A percentile compares a stretch with the other conserved stretches of the same genome.
Evolutionary conservation across 2,888 invertebrate genomes (phyloP).

Genomic region (Rhodophaea formosa): DNA sequence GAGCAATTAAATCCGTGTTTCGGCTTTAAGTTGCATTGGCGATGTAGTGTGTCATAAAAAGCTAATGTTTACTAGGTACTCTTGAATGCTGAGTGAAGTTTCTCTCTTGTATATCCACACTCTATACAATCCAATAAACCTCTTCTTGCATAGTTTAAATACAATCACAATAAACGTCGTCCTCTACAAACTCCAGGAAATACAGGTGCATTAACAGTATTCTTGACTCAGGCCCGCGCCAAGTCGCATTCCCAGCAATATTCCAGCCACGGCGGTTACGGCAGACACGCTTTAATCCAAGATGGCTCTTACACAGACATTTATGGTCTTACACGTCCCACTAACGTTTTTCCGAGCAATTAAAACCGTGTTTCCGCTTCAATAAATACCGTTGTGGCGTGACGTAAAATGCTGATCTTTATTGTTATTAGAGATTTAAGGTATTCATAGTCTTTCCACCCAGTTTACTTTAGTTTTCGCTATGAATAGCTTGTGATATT

Average conservation of each 20-base stretch:
- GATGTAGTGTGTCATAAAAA: background rate
- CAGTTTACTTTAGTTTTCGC: too few species aligned
- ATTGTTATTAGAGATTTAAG: background rate
- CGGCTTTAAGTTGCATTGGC: background rate
- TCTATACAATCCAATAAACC: background rate
- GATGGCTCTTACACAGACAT: slow-evolving; percentile 5
- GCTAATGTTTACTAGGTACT: background rate
- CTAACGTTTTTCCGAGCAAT: slow-evolving; percentile 10
- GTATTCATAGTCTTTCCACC: too few species aligned
- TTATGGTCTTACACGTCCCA: slow-evolving; percentile 14
- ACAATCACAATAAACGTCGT: slow-evolving; percentile 12
- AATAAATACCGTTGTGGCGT: background rate
- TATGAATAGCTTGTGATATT: too few species aligned
- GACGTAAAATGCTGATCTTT: background rate
- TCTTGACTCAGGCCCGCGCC: slow-evolving; percentile 6
- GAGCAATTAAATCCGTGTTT: slow-evolving; percentile 6
- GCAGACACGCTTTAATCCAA: slow-evolving; percentile 12
- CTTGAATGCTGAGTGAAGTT: too few species aligned
- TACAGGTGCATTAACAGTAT: slow-evolving; percentile 6
- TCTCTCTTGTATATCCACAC: background rate
- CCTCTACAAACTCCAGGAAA: background rate
- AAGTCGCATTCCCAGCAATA: slow-evolving; percentile 2
- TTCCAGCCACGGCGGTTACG: slow-evolving; percentile 2
- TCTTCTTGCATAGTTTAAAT: slow-evolving; percentile 1
- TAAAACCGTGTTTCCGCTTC: slow-evolving; percentile 8